phyloP scores from a whole-genome alignment of 2,888 invertebrate species.

The Drosophila mulleri region DNA sequence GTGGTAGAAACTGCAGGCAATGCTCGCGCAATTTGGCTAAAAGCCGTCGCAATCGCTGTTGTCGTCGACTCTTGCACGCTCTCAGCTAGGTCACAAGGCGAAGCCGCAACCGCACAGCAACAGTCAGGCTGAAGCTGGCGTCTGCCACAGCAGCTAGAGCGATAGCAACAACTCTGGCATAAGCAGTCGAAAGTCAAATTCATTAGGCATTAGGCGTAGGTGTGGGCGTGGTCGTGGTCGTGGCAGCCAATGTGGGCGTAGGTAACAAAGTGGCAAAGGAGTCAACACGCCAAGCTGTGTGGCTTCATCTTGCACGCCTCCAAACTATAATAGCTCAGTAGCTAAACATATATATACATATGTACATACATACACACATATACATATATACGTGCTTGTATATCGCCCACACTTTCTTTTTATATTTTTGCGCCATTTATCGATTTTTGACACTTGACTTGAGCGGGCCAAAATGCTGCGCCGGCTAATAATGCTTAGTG shows the following conservation, averaged over 20 bases:
- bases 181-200: slow-evolving; percentile 60
- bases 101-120: slow-evolving; percentile 53
- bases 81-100: slow-evolving; percentile 76
- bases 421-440: slow-evolving; percentile 53
- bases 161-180: slow-evolving; percentile 19
- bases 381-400: slow-evolving; percentile 4
- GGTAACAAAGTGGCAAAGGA: slow-evolving; percentile 23
- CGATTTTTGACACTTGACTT: slow-evolving; percentile 73
- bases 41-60: slow-evolving; percentile 54
- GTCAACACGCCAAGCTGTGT: slow-evolving; percentile 33
- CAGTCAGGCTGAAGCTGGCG: slow-evolving; percentile 50
- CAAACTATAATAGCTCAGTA: not conserved
- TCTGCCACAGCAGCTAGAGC: slow-evolving; percentile 31
- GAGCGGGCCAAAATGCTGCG: slow-evolving; percentile 38
- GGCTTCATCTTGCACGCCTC: slow-evolving; percentile 32
- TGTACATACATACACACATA: too few relatives aligned
- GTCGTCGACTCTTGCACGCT: slow-evolving; percentile 34
- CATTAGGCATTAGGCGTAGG: slow-evolving; percentile 43
- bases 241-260: slow-evolving; percentile 24
- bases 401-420: not conserved
- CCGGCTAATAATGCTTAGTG: slow-evolving; percentile 78
- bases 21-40: slow-evolving; percentile 75
- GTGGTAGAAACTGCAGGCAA: slow-evolving; percentile 50
- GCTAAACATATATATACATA: not conserved
- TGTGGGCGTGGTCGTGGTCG: slow-evolving; percentile 19